These are phyloP conservation scores for Hololepta plana DNA, from an alignment of 2,888 invertebrate genomes.

Conservation along the genomic window DNA sequence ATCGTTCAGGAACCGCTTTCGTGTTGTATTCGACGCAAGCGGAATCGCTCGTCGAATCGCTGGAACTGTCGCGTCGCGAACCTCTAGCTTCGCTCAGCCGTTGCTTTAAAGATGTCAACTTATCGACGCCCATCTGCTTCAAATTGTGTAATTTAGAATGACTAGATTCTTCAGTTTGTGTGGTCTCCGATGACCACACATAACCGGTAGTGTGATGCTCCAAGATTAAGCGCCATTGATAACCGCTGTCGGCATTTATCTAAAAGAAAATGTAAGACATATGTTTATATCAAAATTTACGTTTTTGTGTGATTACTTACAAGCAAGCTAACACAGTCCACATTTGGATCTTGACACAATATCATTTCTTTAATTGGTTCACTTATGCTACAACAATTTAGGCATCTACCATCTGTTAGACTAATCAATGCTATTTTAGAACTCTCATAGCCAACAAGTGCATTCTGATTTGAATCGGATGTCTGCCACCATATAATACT, in stretches of 20 bases:
- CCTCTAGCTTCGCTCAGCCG: conserved; percentile 35
- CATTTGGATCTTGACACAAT: conserved; percentile 53
- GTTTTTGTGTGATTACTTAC: conserved; percentile 29
- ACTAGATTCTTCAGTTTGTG: conserved; percentile 16
- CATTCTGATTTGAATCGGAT: conserved; percentile 47
- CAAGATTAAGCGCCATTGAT: conserved; percentile 67
- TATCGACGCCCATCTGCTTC: conserved; percentile 50
- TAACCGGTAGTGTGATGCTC: conserved; percentile 61
- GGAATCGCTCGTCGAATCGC: conserved; percentile 22
- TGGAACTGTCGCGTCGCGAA: conserved; percentile 19
- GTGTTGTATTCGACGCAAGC: conserved; percentile 14
- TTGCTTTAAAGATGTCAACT: conserved; percentile 42
- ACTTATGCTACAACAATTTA: conserved; percentile 45
- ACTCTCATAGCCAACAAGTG: conserved; percentile 50
- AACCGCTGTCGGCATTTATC: conserved; percentile 33
- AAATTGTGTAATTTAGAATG: conserved; percentile 42
- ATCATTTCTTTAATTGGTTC: conserved; percentile 43
- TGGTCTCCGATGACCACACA: conserved; percentile 36
- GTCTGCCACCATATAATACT: conserved; percentile 65
- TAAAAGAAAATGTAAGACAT: conserved; percentile 10
- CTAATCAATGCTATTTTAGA: conserved; percentile 43
- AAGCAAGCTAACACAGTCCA: conserved; percentile 41
- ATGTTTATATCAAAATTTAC: conserved; percentile 5
- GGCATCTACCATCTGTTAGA: conserved; percentile 46
- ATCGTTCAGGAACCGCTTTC: conserved; percentile 22